These are phyloP conservation scores for Auanema sp. DNA, from an alignment of 2,888 invertebrate species.

Conservation along the genomic window DNA sequence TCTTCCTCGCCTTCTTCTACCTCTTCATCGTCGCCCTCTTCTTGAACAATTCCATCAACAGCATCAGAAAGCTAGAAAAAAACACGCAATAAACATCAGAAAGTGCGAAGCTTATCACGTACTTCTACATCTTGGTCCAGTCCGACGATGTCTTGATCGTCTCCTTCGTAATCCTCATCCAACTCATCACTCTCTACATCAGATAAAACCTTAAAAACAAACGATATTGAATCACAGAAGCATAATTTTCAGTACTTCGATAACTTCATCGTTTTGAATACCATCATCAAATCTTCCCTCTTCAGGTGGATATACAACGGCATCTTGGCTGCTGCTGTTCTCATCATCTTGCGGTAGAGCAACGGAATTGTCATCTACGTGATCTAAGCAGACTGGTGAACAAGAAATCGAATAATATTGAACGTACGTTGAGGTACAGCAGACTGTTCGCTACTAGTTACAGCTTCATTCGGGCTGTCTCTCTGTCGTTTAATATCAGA, in stretches of 20 bases:
- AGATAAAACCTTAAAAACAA: no score
- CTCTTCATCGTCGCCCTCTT: slow-evolving; percentile 16
- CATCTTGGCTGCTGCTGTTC: no score
- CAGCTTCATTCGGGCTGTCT: slow-evolving; percentile 37
- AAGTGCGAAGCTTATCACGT: no score
- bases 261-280: background rate
- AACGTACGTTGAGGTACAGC: slow-evolving; percentile 3
- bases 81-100: no score
- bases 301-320: background rate
- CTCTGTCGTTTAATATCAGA: slow-evolving; percentile 31
- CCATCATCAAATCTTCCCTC: background rate
- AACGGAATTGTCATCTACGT: slow-evolving; percentile 30
- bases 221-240: no score
- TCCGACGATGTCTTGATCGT: slow-evolving; percentile 14
- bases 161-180: slow-evolving; percentile 7
- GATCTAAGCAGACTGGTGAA: background rate
- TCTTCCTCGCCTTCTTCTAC: slow-evolving; percentile 16
- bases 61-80: background rate
- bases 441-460: slow-evolving; percentile 36
- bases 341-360: no score
- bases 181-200: no score
- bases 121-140: slow-evolving; percentile 27
- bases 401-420: background rate
- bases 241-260: no score
- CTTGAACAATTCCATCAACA: slow-evolving; percentile 13